Percentiles rank a stretch among this genome's conserved stretches.
Evolutionary conservation across 1,140 invertebrate genomes (phyloP).

Genomic region (Brachionus calyciflorus): DNA sequence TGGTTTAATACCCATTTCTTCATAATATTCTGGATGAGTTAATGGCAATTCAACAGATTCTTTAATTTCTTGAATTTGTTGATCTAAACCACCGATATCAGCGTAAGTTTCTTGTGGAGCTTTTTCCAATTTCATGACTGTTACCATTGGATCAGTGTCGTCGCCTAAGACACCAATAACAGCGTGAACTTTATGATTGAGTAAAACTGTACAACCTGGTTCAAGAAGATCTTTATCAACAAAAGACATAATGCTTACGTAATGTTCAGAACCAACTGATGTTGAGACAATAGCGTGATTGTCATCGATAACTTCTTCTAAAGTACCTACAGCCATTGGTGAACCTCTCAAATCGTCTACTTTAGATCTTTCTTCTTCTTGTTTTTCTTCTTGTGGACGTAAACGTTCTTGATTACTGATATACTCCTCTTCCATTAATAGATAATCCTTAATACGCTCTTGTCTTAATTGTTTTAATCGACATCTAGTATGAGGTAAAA

Average conservation of each 20-base stretch:
- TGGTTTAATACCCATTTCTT: constrained; percentile 99
- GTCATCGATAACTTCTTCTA: constrained; percentile 99
- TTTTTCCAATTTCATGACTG: constrained; percentile 99
- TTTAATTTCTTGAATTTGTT: constrained; percentile 96
- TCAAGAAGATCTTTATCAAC: constrained; percentile 99
- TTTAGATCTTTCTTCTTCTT: constrained; percentile 77
- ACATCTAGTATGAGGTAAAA: constrained; percentile 93
- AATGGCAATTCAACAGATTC: constrained; percentile 97
- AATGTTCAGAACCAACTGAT: constrained; percentile 98
- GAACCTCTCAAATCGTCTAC: constrained; percentile 97
- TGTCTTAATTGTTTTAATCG: constrained; percentile 88
- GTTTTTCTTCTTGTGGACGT: constrained; percentile 91
- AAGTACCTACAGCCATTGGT: constrained; percentile 98
- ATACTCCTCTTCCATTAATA: constrained; percentile 99
- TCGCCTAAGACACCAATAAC: constrained; percentile 96
- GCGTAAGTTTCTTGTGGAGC: constrained; percentile 99
- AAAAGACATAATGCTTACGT: constrained; percentile 97
- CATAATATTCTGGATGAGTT: constrained; percentile 99
- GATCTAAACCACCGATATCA: constrained; percentile 98
- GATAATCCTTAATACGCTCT: constrained; percentile 97
- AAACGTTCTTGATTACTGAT: constrained; percentile 95
- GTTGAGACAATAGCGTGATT: constrained; percentile 99
- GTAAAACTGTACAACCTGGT: constrained; percentile 93
- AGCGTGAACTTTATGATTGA: constrained; percentile 99
- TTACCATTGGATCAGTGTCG: constrained; percentile 99